These are phyloP conservation scores for Aramus guarauna DNA, from an alignment of 2,113 vertebrate species.

Conservation along the genomic window DNA sequence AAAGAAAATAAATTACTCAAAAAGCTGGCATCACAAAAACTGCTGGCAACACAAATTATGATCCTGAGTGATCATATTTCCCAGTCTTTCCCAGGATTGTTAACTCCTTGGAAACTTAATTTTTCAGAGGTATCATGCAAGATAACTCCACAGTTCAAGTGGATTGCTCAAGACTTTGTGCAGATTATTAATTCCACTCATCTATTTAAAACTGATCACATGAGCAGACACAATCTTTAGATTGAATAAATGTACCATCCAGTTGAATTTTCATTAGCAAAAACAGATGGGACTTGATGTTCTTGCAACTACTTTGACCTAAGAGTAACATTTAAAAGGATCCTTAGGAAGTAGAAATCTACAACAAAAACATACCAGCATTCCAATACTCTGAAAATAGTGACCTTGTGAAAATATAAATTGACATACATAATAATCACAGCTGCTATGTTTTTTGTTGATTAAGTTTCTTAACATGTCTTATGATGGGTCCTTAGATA, in stretches of 20 bases:
- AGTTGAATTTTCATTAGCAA: background rate
- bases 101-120: background rate
- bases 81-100: background rate
- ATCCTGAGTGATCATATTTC: background rate
- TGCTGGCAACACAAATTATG: background rate
- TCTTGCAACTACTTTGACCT: background rate
- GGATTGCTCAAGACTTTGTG: background rate
- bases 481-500: background rate
- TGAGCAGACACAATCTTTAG: background rate
- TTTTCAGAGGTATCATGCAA: background rate
- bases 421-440: background rate
- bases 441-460: background rate
- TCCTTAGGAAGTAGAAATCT: background rate
- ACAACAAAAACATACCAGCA: background rate
- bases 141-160: background rate
- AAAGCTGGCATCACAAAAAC: background rate
- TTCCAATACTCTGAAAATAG: background rate
- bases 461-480: background rate
- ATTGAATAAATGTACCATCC: background rate
- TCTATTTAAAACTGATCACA: background rate
- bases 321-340: background rate
- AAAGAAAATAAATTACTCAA: background rate
- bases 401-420: background rate
- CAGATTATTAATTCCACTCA: background rate
- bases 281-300: background rate